These are phyloP conservation scores for Thymallus thymallus DNA, from an alignment of 2,113 vertebrate species.

Conservation along the genomic window DNA sequence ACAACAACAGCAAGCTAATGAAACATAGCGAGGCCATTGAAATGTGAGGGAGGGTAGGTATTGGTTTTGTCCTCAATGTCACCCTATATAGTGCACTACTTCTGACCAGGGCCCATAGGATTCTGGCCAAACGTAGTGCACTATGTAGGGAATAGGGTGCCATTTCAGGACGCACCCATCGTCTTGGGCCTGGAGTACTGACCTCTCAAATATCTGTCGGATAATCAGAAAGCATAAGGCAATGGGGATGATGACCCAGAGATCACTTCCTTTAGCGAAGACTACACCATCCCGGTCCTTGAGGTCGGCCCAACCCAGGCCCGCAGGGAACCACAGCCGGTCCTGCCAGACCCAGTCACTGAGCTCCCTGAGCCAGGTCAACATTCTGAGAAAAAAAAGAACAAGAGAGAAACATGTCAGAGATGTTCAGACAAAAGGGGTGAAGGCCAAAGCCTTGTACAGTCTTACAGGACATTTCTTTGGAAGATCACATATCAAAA, in stretches of 20 bases:
- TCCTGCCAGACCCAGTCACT: conserved; percentile 83
- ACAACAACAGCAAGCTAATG: background rate
- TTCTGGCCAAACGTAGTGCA: no score
- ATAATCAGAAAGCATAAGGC: conserved; percentile 84
- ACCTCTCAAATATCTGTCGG: conserved; percentile 89
- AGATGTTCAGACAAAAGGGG: background rate
- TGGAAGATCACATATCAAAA: no score
- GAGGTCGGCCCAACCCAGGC: conserved; percentile 88
- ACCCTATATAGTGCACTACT: no score
- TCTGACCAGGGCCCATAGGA: no score
- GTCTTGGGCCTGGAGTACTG: conserved; percentile 46
- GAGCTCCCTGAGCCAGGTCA: conserved; percentile 76
- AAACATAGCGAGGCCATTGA: background rate
- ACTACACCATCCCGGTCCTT: conserved; percentile 77
- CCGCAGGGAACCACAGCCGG: conserved; percentile 88
- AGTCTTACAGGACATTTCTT: background rate
- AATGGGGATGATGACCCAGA: conserved; percentile 85
- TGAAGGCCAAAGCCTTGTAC: background rate
- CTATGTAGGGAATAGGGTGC: no score
- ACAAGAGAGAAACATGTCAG: background rate
- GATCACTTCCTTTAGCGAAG: conserved; percentile 82
- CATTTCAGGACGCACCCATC: background rate
- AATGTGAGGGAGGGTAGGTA: background rate
- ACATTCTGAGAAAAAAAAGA: conserved; percentile 71
- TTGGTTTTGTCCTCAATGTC: no score